Percentiles rank a stretch among this genome's conserved stretches.
Conservation (phyloP, 2,888 invertebrate species). For the Eudasyphora cyanicolor region DNA sequence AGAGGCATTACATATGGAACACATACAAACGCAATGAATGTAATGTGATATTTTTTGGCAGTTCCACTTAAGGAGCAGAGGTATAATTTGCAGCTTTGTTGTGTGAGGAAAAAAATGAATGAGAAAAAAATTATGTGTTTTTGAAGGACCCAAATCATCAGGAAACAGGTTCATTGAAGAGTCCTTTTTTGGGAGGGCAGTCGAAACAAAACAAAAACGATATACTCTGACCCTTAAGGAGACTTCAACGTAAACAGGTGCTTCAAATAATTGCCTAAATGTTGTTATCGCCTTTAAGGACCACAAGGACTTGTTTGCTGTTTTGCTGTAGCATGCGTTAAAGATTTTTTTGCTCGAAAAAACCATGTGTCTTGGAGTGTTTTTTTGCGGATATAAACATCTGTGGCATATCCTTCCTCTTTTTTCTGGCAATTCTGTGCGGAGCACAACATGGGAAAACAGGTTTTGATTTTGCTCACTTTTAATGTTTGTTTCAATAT, state of each 20-base stretch:
- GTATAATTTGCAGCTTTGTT: not conserved
- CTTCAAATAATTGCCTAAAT: constrained; percentile 33
- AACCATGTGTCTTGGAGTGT: constrained; percentile 33
- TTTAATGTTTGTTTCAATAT: not conserved
- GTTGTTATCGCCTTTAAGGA: not conserved
- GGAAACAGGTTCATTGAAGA: not conserved
- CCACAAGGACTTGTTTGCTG: not conserved
- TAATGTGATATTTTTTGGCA: constrained; percentile 27
- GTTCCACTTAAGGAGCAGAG: not conserved
- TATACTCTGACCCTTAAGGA: constrained; percentile 37
- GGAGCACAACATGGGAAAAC: constrained; percentile 13
- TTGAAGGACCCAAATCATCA: not conserved
- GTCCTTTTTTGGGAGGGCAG: not conserved
- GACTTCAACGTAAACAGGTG: constrained; percentile 52
- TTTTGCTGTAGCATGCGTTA: constrained; percentile 48
- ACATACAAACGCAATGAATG: too few relatives aligned
- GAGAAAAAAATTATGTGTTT: constrained; percentile 15
- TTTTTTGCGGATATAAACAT: constrained; percentile 36
- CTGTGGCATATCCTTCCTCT: constrained; percentile 57
- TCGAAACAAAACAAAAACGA: not conserved
- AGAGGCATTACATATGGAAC: constrained; percentile 25
- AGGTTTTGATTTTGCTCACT: constrained; percentile 48
- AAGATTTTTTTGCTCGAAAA: constrained; percentile 41
- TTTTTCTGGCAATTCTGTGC: constrained; percentile 7
- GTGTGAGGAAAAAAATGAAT: not conserved